Base-by-base conservation (phyloP, 2,888 invertebrate species). In the Hololepta plana region DNA sequence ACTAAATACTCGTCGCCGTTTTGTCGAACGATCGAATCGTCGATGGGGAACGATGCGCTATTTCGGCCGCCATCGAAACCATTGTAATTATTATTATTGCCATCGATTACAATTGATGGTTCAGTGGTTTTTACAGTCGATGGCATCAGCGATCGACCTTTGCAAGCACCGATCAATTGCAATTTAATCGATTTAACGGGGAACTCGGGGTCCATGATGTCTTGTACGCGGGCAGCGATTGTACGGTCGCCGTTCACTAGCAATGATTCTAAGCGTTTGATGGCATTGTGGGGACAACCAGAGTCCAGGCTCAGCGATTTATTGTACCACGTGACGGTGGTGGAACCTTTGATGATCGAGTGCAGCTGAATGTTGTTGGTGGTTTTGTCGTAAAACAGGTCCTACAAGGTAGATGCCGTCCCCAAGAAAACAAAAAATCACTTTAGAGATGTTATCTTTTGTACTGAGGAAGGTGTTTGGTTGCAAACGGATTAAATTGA, bases 281-380 rank as follows among this genome's bases (percentile, higher is more conserved):
- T 77, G 42, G 80, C 75, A 22, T 70, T 66, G 35, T 75, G 66
- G 0, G 87, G 81, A 51, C 91, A 93, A 25, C 64, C 55, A 9
- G n/a, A n/a, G 35, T 68, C 64, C 37, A 67, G 66, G 12, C 75
- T 67, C 20, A 87, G 47, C 13, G 81, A 75, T 22, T 73, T 75
- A 53, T 93, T 93, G 50, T 77, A 71, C 68, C 80, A 80, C 33
- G 70, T 70, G 22, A 80, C 68, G 32, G 75, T 65, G 2, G 75
- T 74, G 12, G 73, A 69, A 20, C 69, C 70, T 31, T 63, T 58
- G 2, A 61, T 60, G 26, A 87, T 70, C 32, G 70, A 70, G 25
- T 72, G 68, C 32, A 90, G 62, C 32, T 75, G 67, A 32, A 90
- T 77, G 30, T 74, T 68, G 15, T 64, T 65, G 0, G 81, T 66